Evolutionary conservation across 2,888 invertebrate species (phyloP), one percentile per base, ranked within the genome.

Genomic region (Griposia aprilina): DNA sequence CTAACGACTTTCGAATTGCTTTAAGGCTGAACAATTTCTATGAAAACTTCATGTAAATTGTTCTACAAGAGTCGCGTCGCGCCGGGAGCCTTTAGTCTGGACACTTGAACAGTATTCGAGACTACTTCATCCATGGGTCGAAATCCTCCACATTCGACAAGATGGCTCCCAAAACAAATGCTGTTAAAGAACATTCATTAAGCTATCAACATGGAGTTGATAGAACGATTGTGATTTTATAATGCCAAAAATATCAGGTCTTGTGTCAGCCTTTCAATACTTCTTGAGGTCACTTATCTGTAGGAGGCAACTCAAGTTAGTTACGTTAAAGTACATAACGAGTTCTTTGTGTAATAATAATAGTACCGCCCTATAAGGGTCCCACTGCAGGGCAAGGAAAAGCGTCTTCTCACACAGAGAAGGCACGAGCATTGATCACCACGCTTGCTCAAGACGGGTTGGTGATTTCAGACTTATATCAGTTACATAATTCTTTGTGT

Each of bases 41-140:
- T 36, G 30, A 36, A 36, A 36, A 36, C 30, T 36, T 36, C 30
- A 36, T 36, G 30, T 1, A 36, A 36, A 36, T 36, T 36, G 30
- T 36, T 36, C 30, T 36, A 36, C 30, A 36, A 36, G 30, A 36
- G 30, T 36, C 30, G 30, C 30, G 30, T n/a, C n/a, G n/a, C n/a
- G n/a, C n/a, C n/a, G n/a, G n/a, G n/a, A n/a, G n/a, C 30, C 30
- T 36, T 36, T 36, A 36, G 3, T 81, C 15, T 68, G 15, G 41
- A 52, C 20, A 48, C 60, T 48, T 80, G 10, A 74, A 67, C 74
- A 23, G 20, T 67, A 55, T 60, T 67, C 41, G n/a, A 36, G 45
- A 36, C n/a, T 20, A 41, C 6, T 17, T 26, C 23, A 76, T 30
- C 3, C 1, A 23, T 17, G 17, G 57, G 8, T 11, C 26, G 52